These are phyloP conservation scores for Zeus faber DNA, from an alignment of 2,113 vertebrate genomes.

Conservation along the genomic window DNA sequence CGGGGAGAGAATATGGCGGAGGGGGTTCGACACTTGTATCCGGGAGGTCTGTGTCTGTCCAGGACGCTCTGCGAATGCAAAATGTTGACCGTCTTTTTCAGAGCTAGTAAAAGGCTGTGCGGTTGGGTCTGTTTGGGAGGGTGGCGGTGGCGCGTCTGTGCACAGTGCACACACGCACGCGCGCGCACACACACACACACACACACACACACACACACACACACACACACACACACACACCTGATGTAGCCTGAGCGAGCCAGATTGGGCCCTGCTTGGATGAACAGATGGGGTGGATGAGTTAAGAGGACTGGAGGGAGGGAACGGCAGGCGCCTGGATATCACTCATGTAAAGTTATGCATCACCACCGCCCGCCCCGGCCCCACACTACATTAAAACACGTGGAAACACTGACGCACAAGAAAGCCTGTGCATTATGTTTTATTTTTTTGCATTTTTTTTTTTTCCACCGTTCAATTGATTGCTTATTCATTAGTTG, in stretches of 20 bases:
- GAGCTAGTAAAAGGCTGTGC: too few relatives aligned
- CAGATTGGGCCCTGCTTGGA: constrained; percentile 52
- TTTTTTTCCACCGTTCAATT: background rate
- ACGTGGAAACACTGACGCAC: background rate
- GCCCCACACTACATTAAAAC: background rate
- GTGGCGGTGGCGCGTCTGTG: constrained; percentile 3
- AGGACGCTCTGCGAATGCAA: constrained; percentile 8
- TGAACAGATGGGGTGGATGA: constrained; percentile 66
- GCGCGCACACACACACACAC: background rate
- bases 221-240: constrained; percentile 23
- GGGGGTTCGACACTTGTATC: background rate
- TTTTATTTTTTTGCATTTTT: background rate
- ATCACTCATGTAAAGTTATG: constrained; percentile 66
- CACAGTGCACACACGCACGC: background rate
- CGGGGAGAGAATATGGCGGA: constrained; percentile 1
- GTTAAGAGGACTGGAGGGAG: constrained; percentile 51
- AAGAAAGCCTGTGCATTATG: background rate
- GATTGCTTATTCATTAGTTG: background rate
- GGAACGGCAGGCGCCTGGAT: constrained; percentile 48
- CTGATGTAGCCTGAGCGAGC: constrained; percentile 54
- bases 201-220: constrained; percentile 1
- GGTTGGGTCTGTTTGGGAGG: constrained; percentile 14
- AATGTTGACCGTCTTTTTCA: constrained; percentile 9
- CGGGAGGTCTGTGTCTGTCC: constrained; percentile 3
- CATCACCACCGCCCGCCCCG: constrained; percentile 5